These are phyloP conservation scores for Aphyosemion australe DNA, from an alignment of 2,113 vertebrate genomes.

Conservation along the genomic window DNA sequence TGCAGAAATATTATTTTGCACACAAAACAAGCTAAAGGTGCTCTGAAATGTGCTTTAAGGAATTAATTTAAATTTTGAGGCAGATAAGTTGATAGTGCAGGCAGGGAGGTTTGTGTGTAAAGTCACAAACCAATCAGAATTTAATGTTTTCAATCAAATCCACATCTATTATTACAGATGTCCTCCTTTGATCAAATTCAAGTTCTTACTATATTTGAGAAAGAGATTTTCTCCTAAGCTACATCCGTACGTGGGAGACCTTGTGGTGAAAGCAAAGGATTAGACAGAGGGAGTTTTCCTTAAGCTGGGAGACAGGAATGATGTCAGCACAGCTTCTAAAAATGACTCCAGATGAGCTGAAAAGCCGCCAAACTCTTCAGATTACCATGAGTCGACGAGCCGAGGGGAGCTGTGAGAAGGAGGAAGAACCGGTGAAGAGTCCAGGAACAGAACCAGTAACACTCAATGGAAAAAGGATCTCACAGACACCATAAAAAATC, in stretches of 20 bases:
- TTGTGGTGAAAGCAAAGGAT: constrained; percentile 40
- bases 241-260: constrained; percentile 35
- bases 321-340: constrained; percentile 67
- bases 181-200: constrained; percentile 34
- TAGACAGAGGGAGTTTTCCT: constrained; percentile 27
- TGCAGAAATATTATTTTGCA: no score
- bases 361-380: constrained; percentile 59
- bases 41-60: no score
- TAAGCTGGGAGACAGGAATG: constrained; percentile 26
- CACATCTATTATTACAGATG: constrained; percentile 47
- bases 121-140: no score
- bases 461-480: constrained; percentile 31
- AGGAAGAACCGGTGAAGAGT: constrained; percentile 23
- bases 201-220: constrained; percentile 8
- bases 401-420: constrained; percentile 18
- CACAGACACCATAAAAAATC: background rate
- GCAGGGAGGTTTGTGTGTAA: no score
- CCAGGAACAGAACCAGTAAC: constrained; percentile 45
- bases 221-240: background rate
- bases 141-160: background rate
- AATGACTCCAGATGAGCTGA: constrained; percentile 68
- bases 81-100: no score
- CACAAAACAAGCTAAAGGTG: no score
- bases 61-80: no score
- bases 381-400: constrained; percentile 69